A percentile compares a stretch with the other conserved stretches of the same genome.
These are phyloP conservation scores for Melanogrammus aeglefinus DNA, from an alignment of 2,797 vertebrate genomes.

Conservation along the genomic window DNA sequence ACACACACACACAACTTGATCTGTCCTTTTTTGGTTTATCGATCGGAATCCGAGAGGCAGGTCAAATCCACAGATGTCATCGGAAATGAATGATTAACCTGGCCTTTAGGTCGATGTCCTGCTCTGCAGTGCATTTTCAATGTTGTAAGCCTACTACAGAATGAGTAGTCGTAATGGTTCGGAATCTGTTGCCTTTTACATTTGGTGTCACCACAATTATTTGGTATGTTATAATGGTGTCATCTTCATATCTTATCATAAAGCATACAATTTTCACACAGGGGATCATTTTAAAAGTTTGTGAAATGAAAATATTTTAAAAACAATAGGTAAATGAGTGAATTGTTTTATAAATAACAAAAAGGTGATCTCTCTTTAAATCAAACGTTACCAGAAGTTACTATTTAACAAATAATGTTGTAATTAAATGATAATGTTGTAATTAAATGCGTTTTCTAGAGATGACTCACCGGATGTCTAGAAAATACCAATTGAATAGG, in stretches of 20 bases:
- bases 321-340: not conserved
- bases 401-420: too few relatives aligned
- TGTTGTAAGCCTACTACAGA: not conserved
- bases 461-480: not conserved
- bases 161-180: not conserved
- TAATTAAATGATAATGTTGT: too few relatives aligned
- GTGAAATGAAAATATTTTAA: not conserved
- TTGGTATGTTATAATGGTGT: not conserved
- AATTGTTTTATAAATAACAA: not conserved
- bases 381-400: not conserved
- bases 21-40: not conserved
- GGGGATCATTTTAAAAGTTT: not conserved
- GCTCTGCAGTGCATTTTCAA: not conserved
- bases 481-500: not conserved
- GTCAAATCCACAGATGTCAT: constrained; percentile 54
- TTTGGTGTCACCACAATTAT: not conserved
- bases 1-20: not conserved
- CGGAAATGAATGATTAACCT: constrained; percentile 72
- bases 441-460: not conserved
- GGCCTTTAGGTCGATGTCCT: not conserved
- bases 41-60: constrained; percentile 18
- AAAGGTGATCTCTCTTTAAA: not conserved
- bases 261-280: not conserved
- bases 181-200: not conserved
- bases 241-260: not conserved